Evolutionary conservation across 2,888 invertebrate genomes (phyloP).

Genomic region (Ischnus inquisitorius): DNA sequence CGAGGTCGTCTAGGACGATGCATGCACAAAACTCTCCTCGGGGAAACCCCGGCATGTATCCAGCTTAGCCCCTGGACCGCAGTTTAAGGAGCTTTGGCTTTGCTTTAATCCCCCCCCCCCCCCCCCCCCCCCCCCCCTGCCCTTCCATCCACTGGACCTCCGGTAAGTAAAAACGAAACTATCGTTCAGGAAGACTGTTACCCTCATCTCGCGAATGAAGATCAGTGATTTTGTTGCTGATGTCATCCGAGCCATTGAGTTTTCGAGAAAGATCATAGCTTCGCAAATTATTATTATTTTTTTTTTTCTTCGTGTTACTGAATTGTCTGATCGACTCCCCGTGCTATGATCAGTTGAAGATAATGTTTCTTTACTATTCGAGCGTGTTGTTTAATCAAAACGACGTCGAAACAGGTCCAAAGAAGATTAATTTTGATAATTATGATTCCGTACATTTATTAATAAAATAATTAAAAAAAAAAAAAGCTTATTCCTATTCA

Average conservation of each 20-base stretch:
- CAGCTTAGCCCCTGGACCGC: constrained; percentile 84
- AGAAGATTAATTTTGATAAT: too few species aligned
- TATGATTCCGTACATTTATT: too few species aligned
- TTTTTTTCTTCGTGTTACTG: neutral
- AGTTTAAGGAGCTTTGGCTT: constrained; percentile 85
- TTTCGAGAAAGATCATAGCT: neutral
- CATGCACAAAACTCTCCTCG: constrained; percentile 67
- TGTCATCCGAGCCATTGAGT: constrained; percentile 4
- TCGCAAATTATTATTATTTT: too few species aligned
- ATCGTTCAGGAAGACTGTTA: constrained; percentile 52
- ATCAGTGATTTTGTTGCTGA: constrained; percentile 51
- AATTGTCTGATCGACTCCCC: too few species aligned
- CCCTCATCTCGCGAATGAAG: constrained; percentile 63
- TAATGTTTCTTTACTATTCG: too few species aligned
- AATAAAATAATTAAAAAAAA: too few species aligned
- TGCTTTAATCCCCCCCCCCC: constrained; percentile 81
- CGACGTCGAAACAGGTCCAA: too few species aligned
- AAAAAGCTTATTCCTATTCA: too few species aligned
- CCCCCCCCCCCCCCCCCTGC: constrained; percentile 52
- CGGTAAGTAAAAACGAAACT: constrained; percentile 80
- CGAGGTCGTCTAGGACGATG: constrained; percentile 71
- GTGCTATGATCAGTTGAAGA: too few species aligned
- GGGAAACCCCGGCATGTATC: constrained; percentile 83
- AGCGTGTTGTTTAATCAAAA: too few species aligned
- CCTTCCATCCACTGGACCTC: too few species aligned